Percentiles rank a stretch among this genome's conserved stretches.
phyloP scores from a whole-genome alignment of 1,140 invertebrate species.

The Aleiodes sp. region DNA sequence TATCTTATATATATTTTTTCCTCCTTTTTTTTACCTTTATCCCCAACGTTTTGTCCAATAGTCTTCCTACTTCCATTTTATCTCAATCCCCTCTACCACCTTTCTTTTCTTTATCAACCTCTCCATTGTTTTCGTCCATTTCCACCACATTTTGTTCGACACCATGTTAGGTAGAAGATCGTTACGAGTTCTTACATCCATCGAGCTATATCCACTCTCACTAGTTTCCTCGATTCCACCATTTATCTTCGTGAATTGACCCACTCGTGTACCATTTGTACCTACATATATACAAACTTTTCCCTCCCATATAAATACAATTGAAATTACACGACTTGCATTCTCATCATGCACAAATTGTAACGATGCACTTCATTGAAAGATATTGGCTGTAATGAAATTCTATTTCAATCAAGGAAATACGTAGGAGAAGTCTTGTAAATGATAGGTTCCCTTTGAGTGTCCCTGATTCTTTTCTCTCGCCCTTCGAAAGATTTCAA shows the following conservation, averaged over 20 bases:
- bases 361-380: neutral
- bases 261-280: neutral
- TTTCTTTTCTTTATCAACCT: constrained; percentile 9
- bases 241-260: neutral
- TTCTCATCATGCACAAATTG: neutral
- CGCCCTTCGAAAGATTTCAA: neutral
- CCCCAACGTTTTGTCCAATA: neutral
- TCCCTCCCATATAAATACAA: neutral
- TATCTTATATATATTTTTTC: too few species aligned
- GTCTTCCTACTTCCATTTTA: constrained; percentile 2
- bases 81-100: constrained; percentile 30
- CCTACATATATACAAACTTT: neutral
- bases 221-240: neutral
- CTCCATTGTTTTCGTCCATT: constrained; percentile 12
- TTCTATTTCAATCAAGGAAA: neutral
- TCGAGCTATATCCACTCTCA: neutral
- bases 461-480: neutral
- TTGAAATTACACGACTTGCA: neutral
- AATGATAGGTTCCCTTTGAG: neutral
- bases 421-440: neutral
- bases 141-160: constrained; percentile 12
- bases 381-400: neutral
- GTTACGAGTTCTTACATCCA: constrained; percentile 43
- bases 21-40: neutral
- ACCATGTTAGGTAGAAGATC: constrained; percentile 36